A percentile compares a stretch with the other conserved stretches of the same genome.
phyloP scores from a whole-genome alignment of 2,113 vertebrate genomes.

The Chaetops frenatus region DNA sequence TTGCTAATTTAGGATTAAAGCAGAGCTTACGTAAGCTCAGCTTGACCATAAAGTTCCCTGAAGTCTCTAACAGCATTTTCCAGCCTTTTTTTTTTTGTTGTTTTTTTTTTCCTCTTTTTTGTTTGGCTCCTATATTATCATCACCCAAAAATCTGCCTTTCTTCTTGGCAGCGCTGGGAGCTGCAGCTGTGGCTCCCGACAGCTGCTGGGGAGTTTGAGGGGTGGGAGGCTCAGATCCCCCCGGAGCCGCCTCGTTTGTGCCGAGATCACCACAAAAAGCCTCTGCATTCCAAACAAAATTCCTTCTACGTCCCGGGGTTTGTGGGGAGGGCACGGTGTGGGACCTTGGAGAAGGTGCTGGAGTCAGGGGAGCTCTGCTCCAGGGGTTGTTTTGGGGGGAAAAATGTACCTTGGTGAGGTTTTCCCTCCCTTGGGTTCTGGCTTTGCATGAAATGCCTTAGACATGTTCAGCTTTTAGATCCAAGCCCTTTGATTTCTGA shows the following conservation, averaged over 20 bases:
- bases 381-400: not conserved
- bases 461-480: fast-evolving
- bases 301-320: not conserved
- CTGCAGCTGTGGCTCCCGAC: slow-evolving; percentile 26
- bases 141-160: slow-evolving; percentile 13
- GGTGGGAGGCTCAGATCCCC: not conserved
- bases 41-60: not conserved
- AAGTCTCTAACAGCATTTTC: not conserved
- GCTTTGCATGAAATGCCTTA: not conserved
- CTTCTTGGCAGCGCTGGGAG: not conserved
- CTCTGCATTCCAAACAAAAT: not conserved
- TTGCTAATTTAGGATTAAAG: not conserved
- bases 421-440: not conserved
- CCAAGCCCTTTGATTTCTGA: not conserved
- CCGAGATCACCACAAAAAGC: not conserved
- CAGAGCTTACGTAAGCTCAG: not conserved
- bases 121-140: not conserved
- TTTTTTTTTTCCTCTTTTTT: too few species aligned
- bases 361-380: not conserved
- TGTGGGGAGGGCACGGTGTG: not conserved
- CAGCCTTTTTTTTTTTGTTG: too few species aligned
- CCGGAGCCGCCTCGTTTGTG: not conserved
- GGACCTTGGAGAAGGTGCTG: not conserved
- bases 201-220: slow-evolving; percentile 15
- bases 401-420: not conserved